Percentiles rank a stretch among this genome's conserved stretches.
Conservation (phyloP, 2,888 invertebrate species). For the Drosophila melanocephala region DNA sequence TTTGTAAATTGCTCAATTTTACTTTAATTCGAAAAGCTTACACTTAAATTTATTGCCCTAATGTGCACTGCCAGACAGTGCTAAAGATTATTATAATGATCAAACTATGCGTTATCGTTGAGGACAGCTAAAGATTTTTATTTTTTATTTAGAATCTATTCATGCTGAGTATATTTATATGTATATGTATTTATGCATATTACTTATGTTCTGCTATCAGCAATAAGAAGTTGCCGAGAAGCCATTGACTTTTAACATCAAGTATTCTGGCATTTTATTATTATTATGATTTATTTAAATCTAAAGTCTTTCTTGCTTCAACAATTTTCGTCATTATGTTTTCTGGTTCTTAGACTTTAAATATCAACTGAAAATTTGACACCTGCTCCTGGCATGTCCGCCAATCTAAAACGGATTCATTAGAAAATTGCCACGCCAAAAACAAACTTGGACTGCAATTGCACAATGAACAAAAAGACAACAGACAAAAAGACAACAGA, state of each 20-base stretch:
- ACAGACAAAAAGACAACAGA: conserved; percentile 20
- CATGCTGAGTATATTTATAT: neutral
- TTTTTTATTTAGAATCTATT: neutral
- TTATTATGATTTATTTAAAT: neutral
- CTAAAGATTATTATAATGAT: conserved; percentile 15
- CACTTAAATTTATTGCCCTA: neutral
- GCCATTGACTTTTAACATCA: conserved; percentile 2
- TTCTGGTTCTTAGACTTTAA: conserved; percentile 16
- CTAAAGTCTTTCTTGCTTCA: neutral
- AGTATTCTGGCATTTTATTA: neutral
- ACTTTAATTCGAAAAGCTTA: neutral
- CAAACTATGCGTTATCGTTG: neutral
- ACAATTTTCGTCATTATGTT: neutral
- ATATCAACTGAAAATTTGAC: conserved; percentile 31
- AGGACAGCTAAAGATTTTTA: conserved; percentile 1
- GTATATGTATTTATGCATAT: neutral
- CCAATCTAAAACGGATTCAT: conserved; percentile 50
- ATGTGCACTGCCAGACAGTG: neutral
- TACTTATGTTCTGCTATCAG: conserved; percentile 12
- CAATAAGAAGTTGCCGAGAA: neutral
- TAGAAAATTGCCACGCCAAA: conserved; percentile 44
- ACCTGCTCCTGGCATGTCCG: conserved; percentile 42
- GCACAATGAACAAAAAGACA: conserved; percentile 39
- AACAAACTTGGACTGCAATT: conserved; percentile 26
- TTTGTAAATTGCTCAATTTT: neutral